These are phyloP conservation scores for Xyliphius kryptos DNA, from an alignment of 2,113 vertebrate species.

Conservation along the genomic window DNA sequence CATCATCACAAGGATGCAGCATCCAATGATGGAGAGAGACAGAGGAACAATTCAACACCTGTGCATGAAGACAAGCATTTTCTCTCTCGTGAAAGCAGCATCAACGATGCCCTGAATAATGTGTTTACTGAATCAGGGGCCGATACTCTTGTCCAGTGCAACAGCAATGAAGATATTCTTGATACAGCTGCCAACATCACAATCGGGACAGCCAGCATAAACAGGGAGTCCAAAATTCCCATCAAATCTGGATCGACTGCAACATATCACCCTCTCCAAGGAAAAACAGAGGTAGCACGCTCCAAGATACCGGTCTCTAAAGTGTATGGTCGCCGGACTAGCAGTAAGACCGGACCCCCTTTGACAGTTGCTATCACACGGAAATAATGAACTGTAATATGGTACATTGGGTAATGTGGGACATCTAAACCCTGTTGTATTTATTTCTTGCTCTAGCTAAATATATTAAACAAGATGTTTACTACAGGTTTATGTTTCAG, in stretches of 20 bases:
- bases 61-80: conserved; percentile 71
- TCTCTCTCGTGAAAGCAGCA: conserved; percentile 70
- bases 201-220: conserved; percentile 60
- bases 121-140: conserved; percentile 47
- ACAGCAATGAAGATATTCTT: conserved; percentile 55
- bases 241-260: conserved; percentile 77
- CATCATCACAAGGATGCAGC: conserved; percentile 66
- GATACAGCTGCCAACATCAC: too few species aligned
- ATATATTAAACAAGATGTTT: too few species aligned
- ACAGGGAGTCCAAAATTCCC: conserved; percentile 89
- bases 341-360: conserved; percentile 68
- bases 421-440: too few species aligned
- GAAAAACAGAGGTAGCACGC: conserved; percentile 76
- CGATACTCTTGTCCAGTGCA: conserved; percentile 58
- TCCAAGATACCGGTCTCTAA: conserved; percentile 95
- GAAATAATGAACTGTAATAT: conserved; percentile 43
- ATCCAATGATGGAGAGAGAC: conserved; percentile 70
- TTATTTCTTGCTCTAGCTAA: not conserved
- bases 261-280: conserved; percentile 63
- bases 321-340: conserved; percentile 81
- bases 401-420: too few species aligned
- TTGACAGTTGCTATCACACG: conserved; percentile 45
- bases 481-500: too few species aligned
- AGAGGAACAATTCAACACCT: conserved; percentile 74
- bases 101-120: conserved; percentile 72